phyloP scores from a whole-genome alignment of 2,797 vertebrate genomes.

The Australoheros facetus region DNA sequence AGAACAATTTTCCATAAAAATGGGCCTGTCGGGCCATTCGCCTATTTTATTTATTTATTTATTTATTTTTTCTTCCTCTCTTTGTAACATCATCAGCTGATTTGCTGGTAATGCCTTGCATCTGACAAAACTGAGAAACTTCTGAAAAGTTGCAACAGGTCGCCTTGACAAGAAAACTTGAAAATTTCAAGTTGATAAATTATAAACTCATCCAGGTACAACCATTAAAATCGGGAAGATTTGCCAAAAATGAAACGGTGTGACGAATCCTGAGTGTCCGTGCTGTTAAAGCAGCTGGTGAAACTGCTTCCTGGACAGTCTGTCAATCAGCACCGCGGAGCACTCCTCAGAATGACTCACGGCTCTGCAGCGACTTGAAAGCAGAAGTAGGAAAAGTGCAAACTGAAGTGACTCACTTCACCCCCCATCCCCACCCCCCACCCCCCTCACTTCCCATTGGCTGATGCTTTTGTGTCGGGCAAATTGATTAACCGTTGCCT shows the following conservation, averaged over 20 bases:
- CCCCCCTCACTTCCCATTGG: constrained; percentile 34
- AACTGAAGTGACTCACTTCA: constrained; percentile 61
- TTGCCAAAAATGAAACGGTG: neutral
- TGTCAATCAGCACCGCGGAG: constrained; percentile 68
- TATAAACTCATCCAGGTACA: neutral
- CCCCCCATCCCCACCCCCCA: constrained; percentile 17
- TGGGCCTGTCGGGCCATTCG: neutral
- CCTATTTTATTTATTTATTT: neutral
- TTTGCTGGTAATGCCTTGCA: neutral
- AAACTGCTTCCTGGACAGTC: constrained; percentile 40
- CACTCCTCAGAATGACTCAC: constrained; percentile 69
- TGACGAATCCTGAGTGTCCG: neutral
- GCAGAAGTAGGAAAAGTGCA: constrained; percentile 45
- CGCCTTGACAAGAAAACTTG: neutral
- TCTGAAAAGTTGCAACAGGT: neutral
- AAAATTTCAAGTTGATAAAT: neutral
- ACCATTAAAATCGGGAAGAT: neutral
- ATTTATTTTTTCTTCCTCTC: neutral
- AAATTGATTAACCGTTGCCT: constrained; percentile 61
- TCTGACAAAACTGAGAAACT: neutral
- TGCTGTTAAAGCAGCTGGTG: constrained; percentile 47
- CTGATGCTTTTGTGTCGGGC: constrained; percentile 34
- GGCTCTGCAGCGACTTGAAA: constrained; percentile 40
- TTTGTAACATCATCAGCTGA: neutral
- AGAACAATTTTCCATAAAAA: no score